Percentiles rank a stretch among this genome's conserved stretches.
phyloP scores from a whole-genome alignment of 2,888 invertebrate genomes.

The Zaprionus obscuricornis region DNA sequence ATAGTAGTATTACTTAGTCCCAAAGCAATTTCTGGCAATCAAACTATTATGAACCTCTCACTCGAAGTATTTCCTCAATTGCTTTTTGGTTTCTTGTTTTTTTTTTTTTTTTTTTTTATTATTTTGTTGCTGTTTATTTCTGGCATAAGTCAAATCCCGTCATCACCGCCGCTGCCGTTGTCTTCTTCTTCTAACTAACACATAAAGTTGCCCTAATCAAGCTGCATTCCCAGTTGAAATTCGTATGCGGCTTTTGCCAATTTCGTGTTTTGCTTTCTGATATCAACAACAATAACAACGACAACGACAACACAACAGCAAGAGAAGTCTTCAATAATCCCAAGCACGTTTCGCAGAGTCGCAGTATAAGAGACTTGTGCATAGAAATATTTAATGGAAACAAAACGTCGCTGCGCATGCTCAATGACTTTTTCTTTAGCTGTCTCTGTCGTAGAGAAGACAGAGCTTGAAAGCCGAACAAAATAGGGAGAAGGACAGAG shows the following conservation, averaged over 20 bases:
- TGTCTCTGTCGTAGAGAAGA: conserved; percentile 8
- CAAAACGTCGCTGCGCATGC: conserved; percentile 58
- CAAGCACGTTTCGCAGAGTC: conserved; percentile 38
- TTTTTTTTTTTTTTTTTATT: too few species aligned
- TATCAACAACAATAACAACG: background rate
- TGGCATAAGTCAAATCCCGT: too few species aligned
- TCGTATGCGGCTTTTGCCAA: conserved; percentile 8
- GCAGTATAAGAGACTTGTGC: conserved; percentile 15
- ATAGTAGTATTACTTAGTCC: conserved; percentile 1
- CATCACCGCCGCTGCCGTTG: too few species aligned
- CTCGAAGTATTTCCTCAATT: conserved; percentile 20
- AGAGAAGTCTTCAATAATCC: conserved; percentile 24
- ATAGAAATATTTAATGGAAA: conserved; percentile 22
- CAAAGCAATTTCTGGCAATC: conserved; percentile 1
- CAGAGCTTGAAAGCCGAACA: conserved; percentile 12
- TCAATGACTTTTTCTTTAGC: conserved; percentile 45
- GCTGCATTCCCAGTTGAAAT: conserved; percentile 2
- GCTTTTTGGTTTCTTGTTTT: conserved; percentile 21
- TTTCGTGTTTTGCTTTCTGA: conserved; percentile 7
- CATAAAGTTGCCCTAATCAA: conserved; percentile 2
- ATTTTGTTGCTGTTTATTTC: too few species aligned
- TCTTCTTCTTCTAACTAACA: too few species aligned
- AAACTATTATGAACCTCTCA: background rate
- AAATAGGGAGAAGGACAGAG: conserved; percentile 13
- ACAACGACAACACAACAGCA: too few species aligned